phyloP scores from a whole-genome alignment of 2,888 invertebrate genomes.

The Acronicta leporina region DNA sequence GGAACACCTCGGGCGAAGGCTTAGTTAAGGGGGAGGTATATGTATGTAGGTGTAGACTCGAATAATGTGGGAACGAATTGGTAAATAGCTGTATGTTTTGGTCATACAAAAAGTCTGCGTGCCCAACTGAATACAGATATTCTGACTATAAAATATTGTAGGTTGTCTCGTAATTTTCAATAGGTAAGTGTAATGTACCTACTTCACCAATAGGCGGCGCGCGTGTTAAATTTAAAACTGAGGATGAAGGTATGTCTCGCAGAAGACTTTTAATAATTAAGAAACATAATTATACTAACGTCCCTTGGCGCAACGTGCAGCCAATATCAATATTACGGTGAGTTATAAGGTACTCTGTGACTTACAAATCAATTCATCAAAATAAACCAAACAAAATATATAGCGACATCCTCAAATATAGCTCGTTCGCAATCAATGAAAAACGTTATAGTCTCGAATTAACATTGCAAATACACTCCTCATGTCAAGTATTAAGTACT shows the following conservation, averaged over 20 bases:
- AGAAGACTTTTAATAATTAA: no score
- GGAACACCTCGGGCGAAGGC: slow-evolving; percentile 71
- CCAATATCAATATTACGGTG: no score
- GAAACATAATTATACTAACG: no score
- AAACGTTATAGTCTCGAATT: slow-evolving; percentile 52
- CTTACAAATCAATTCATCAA: background rate
- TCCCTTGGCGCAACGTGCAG: no score
- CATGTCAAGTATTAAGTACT: slow-evolving; percentile 65
- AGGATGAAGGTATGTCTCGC: no score
- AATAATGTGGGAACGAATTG: slow-evolving; percentile 45
- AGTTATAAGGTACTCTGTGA: no score
- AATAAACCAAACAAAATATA: slow-evolving; percentile 21
- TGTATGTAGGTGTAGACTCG: slow-evolving; percentile 10
- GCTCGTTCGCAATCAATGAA: slow-evolving; percentile 30
- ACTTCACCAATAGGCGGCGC: no score
- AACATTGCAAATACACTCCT: slow-evolving; percentile 64
- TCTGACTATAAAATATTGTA: no score
- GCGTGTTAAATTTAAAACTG: no score
- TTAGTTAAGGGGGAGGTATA: slow-evolving; percentile 19
- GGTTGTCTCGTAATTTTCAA: no score
- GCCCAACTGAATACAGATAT: background rate
- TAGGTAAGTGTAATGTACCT: no score
- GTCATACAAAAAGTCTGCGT: background rate
- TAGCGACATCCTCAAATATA: slow-evolving; percentile 22
- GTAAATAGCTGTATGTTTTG: slow-evolving; percentile 18